These are phyloP conservation scores for Poecilobothrus nobilitatus DNA, from an alignment of 2,888 invertebrate genomes.

Conservation along the genomic window DNA sequence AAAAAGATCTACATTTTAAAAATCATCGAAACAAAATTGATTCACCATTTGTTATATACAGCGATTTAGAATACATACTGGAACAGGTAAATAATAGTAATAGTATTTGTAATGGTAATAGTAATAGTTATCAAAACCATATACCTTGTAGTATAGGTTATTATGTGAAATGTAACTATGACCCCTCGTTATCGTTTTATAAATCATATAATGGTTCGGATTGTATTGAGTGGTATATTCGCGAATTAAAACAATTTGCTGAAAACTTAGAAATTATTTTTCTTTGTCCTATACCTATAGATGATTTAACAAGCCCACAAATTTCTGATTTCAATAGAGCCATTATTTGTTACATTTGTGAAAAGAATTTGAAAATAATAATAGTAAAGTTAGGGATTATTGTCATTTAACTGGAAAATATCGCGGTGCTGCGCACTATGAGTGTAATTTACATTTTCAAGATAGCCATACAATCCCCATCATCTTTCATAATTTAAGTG, in stretches of 20 bases:
- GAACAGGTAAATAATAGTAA: neutral
- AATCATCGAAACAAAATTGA: neutral
- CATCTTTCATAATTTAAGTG: too few relatives aligned
- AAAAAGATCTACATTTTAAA: constrained; percentile 7
- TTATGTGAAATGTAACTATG: too few relatives aligned
- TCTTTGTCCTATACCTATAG: neutral
- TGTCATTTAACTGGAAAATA: too few relatives aligned
- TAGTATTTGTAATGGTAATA: neutral
- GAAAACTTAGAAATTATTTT: neutral
- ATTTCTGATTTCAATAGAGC: constrained; percentile 5
- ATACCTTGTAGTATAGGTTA: too few relatives aligned
- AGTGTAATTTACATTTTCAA: constrained; percentile 23
- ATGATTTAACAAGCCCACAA: constrained; percentile 10
- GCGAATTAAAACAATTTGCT: neutral
- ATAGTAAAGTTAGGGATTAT: too few relatives aligned
- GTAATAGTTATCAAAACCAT: too few relatives aligned
- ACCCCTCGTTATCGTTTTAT: too few relatives aligned
- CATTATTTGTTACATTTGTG: too few relatives aligned
- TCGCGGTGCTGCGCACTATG: too few relatives aligned
- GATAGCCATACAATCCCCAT: constrained; percentile 17
- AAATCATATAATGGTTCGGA: too few relatives aligned
- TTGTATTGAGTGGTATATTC: neutral
- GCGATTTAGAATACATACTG: constrained; percentile 4
- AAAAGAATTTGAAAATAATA: too few relatives aligned
- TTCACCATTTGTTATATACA: constrained; percentile 12